Evolutionary conservation across 2,113 vertebrate genomes (phyloP).

Genomic region (Heteronetta atricapilla): DNA sequence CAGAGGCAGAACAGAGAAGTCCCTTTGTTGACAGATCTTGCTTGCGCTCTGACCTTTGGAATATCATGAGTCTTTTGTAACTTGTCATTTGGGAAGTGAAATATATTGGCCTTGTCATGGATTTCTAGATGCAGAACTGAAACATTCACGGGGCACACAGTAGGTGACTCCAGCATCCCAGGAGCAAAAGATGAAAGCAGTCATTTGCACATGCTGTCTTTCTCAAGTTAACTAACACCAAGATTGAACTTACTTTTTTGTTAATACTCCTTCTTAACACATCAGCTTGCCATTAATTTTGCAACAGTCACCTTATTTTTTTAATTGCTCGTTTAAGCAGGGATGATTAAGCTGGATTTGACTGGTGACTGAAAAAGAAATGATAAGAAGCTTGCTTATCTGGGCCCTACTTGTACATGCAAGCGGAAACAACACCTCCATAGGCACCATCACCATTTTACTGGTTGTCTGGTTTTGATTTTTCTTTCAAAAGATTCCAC

Average conservation of each 20-base stretch:
- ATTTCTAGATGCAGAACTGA: neutral
- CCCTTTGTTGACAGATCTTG: neutral
- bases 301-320: neutral
- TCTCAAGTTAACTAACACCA: neutral
- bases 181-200: neutral
- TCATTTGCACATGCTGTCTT: neutral
- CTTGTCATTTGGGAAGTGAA: neutral
- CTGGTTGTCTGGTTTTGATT: neutral
- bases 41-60: conserved; percentile 17
- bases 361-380: neutral
- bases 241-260: neutral
- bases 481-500: neutral
- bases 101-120: neutral
- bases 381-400: neutral
- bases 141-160: neutral
- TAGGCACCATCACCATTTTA: neutral
- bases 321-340: neutral
- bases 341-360: neutral
- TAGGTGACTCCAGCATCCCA: neutral
- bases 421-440: neutral
- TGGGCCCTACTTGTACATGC: neutral
- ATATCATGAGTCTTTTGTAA: neutral
- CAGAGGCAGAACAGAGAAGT: neutral
- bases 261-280: neutral
- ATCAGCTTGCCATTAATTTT: neutral